Evolutionary conservation across 2,797 vertebrate genomes (phyloP).

Genomic region (Brotula barbata): DNA sequence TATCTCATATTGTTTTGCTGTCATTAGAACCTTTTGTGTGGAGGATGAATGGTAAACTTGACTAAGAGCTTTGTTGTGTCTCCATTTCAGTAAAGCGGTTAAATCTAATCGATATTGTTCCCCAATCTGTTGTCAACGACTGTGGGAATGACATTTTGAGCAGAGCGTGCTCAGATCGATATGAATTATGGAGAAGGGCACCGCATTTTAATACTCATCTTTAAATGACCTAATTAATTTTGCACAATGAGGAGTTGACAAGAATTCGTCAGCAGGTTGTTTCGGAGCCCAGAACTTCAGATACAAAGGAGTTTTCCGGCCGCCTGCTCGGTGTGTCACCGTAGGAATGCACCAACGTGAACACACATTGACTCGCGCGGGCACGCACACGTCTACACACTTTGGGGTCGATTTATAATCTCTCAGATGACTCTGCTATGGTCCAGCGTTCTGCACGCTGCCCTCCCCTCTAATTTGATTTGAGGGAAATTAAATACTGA

Average conservation of each 20-base stretch:
- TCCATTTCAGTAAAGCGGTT: too few relatives aligned
- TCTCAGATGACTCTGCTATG: conserved; percentile 54
- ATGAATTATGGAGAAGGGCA: conserved; percentile 33
- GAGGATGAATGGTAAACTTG: too few relatives aligned
- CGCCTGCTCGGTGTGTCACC: not conserved
- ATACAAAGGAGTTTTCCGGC: conserved; percentile 8
- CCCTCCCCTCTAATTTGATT: conserved; percentile 69
- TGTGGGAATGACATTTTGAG: conserved; percentile 25
- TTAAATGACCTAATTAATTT: conserved; percentile 53
- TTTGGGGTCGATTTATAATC: conserved; percentile 57
- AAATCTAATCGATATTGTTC: conserved; percentile 22
- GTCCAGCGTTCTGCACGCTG: conserved; percentile 63
- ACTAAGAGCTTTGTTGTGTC: too few relatives aligned
- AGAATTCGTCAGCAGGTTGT: conserved; percentile 32
- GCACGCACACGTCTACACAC: conserved; percentile 19
- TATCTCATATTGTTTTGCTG: too few relatives aligned
- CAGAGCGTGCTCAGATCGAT: conserved; percentile 43
- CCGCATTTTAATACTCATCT: conserved; percentile 10
- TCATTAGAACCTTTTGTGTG: too few relatives aligned
- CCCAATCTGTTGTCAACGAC: conserved; percentile 16
- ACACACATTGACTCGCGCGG: not conserved
- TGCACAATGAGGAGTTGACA: conserved; percentile 22
- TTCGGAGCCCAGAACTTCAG: conserved; percentile 21
- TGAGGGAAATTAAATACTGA: conserved; percentile 72
- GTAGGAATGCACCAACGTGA: not conserved